Percentiles rank a stretch among this genome's conserved stretches.
phyloP scores from a whole-genome alignment of 2,113 vertebrate species.

The Trichomycterus rosablanca region DNA sequence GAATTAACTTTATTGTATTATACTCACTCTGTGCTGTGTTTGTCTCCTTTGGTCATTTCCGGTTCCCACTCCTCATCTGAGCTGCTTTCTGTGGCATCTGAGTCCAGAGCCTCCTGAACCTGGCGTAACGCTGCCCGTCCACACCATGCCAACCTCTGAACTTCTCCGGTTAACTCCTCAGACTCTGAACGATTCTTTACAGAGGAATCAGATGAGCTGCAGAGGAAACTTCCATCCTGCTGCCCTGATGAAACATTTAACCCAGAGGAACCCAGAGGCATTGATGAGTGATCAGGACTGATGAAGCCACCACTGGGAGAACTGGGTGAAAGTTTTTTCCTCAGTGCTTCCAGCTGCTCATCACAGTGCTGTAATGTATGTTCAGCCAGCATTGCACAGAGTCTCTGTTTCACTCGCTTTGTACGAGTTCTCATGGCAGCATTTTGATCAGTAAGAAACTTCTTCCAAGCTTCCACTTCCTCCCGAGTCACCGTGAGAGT shows the following conservation, averaged over 20 bases:
- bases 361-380: slow-evolving; percentile 73
- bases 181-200: slow-evolving; percentile 46
- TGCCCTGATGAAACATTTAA: slow-evolving; percentile 55
- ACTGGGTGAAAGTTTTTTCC: slow-evolving; percentile 59
- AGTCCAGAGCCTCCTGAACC: slow-evolving; percentile 79
- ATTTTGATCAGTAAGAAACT: slow-evolving; percentile 71
- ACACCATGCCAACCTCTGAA: slow-evolving; percentile 69
- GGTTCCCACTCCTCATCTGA: slow-evolving; percentile 79
- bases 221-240: slow-evolving; percentile 29
- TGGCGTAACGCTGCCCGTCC: slow-evolving; percentile 69
- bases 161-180: slow-evolving; percentile 50
- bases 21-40: slow-evolving; percentile 74
- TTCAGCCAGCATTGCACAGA: slow-evolving; percentile 78
- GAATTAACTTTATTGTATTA: not conserved
- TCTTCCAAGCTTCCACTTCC: slow-evolving; percentile 61
- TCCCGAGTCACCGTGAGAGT: slow-evolving; percentile 49
- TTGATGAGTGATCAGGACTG: too few relatives aligned
- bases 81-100: slow-evolving; percentile 87
- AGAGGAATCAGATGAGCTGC: slow-evolving; percentile 18
- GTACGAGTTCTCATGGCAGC: slow-evolving; percentile 67
- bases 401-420: slow-evolving; percentile 71
- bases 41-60: slow-evolving; percentile 55
- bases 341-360: slow-evolving; percentile 76
- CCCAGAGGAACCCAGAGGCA: too few relatives aligned
- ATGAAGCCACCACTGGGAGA: slow-evolving; percentile 5